Base-by-base conservation (phyloP, 2,888 invertebrate genomes). In the Syrista parreyssii region DNA sequence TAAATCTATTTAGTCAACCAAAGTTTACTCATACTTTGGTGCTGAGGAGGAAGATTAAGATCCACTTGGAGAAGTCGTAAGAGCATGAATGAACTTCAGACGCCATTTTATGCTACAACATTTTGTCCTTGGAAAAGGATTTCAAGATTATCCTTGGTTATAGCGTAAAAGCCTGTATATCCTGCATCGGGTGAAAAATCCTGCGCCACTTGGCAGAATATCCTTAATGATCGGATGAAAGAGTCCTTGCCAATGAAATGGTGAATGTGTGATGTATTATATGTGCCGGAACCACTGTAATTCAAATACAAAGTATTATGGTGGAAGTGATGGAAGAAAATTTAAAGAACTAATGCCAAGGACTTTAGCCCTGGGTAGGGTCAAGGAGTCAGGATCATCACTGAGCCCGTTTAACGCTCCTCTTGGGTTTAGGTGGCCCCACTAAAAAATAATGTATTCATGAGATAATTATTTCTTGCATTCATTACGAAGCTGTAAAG, bases 401-500 rank as follows among this genome's bases (percentile, higher is more conserved):
- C 35, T 31, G 71, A n/a, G 12, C 71, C n/a, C 80, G 82, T 88
- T 88, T 88, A 87, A 84, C 84, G 84, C 84, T 79, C 83, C 81
- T 80, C 86, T 55, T 55, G 81, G 85, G 83, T 83, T 84, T 85
- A 83, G 86, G 83, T 75, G 80, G 88, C 85, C 55, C 23, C 86
- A 88, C 84, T 89, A 89, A 89, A 89, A 88, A 23, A 84, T 89
- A 89, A 89, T 89, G 86, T 89, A 89, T 89, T 89, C 89, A 89
- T 89, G 89, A 89, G 88, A 89, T 89, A 89, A 89, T 89, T 89
- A 89, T 89, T 89, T 89, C 89, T 88, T 88, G 89, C 88, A 88
- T 89, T 87, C 86, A 88, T 89, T 88, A 88, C 83, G 80, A 75
- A 78, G 86, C 84, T 86, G 86, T 88, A 88, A 89, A 88, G 82